Base-by-base conservation (phyloP, 2,797 vertebrate genomes). In the Thripadectes ignobilis region DNA sequence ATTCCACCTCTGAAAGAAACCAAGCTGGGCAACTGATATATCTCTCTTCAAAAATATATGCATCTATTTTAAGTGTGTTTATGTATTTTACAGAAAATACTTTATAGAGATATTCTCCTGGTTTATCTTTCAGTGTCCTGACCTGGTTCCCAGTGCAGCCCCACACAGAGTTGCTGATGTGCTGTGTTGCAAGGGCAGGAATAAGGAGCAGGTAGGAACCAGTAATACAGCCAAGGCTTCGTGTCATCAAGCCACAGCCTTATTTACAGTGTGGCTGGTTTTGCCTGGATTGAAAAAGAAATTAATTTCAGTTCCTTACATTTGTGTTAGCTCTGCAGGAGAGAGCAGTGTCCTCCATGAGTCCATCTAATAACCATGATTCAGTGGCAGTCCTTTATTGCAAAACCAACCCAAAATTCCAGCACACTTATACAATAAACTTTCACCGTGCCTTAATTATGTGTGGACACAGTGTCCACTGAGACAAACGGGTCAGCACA, bases 331-430 rank as follows among this genome's bases (percentile, higher is more conserved):
- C 72, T 92, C 69, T 91, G 89, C 84, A 93, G 69, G 61, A 91
- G 51, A 92, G 59, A 73, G 34, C 54, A 81, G 51, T 32, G 81
- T 69, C 55, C 73, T 92, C 58, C 18, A 0, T 10, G 54, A 78
- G 76, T 75, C 73, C 77, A 77, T 93, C 84, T 21, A 72, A 76
- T 52, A 93, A 72, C 84, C 29, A 3, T 94, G 95, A 96, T 88
- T 97, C 94, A 96, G 43, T 61, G 75, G 1, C 55, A 81, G 85
- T 75, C 73, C 79, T 94, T 80, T 94, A 89, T 89, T 94, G 78
- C 82, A 88, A 96, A 93, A 95, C 94, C 95, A 94, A 90, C 79
- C 73, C 92, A 93, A 89, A 93, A 96, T 96, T 96, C 95, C 95
- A 94, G 79, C 91, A 94, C 88, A 27, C 82, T 92, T 92, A 76